Evolutionary conservation across 2,888 invertebrate genomes (phyloP), one percentile per base, ranked within the genome.

Genomic region (Coelinius sp.): DNA sequence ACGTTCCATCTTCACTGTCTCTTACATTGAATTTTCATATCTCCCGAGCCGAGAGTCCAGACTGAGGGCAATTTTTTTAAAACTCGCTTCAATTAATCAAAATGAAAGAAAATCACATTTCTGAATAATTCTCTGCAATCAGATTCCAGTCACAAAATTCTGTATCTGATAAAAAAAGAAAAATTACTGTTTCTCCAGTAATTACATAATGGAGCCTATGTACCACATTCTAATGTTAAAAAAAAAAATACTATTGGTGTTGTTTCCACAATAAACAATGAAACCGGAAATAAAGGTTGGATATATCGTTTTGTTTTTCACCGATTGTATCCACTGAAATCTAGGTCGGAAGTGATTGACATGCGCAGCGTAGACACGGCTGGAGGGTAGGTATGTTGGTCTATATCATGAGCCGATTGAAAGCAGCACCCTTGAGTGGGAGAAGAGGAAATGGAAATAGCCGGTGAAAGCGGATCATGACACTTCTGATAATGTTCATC

Each of bases 401-500:
- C 17, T 66, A 68, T 35, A 68, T 52, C 38, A 35, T 68, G 35
- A 35, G 56, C 31, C 64, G 68, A 73, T 75, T 73, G 75, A 52
- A 70, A 73, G 69, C 59, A 66, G 56, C 27, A 44, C 66, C 25
- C 59, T 31, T 14, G 52, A 63, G 41, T 63, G 63, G 41, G 25
- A 41, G 25, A 41, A 49, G 56, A 38, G 70, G 24, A 25, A 70
- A 41, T 35, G 66, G 68, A 68, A 75, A 68, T 63, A 70, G 73
- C 71, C 67, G 63, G 59, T 66, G 67, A 71, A 56, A 63, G 53
- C 38, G 52, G 64, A 75, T 74, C 75, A 72, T 75, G 74, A 77
- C 74, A 74, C 74, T 73, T 73, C 77, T 76, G 73, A 59, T 44
- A 73, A 70, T 73, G 73, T 71, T 73, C 77, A 76, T 77, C 73